Evolutionary conservation across 2,797 vertebrate genomes (phyloP).

Genomic region (Crossoptilon crossoptilon): DNA sequence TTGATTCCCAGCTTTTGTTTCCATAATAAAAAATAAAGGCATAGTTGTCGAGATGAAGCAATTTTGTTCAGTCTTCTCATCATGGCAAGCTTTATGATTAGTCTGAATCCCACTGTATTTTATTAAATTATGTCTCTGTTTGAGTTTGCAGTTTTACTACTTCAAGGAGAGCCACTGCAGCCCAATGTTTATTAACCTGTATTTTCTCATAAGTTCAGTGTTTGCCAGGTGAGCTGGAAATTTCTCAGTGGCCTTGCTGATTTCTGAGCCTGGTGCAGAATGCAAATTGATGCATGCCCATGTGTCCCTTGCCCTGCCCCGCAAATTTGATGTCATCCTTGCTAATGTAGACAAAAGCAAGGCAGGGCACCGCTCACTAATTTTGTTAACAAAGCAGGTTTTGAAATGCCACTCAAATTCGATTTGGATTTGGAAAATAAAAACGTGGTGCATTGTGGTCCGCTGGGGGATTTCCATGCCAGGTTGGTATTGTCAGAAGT

Average conservation of each 20-base stretch:
- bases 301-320: not conserved
- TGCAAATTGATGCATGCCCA: not conserved
- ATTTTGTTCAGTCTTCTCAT: constrained; percentile 44
- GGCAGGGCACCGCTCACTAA: not conserved
- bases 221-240: constrained; percentile 1
- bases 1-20: constrained; percentile 63
- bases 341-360: constrained; percentile 7
- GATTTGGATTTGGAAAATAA: constrained; percentile 60
- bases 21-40: constrained; percentile 52
- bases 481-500: not conserved
- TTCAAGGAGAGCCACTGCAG: constrained; percentile 20
- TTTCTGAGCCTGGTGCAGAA: constrained; percentile 5
- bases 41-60: constrained; percentile 29
- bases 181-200: not conserved
- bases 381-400: constrained; percentile 60
- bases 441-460: not conserved
- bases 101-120: constrained; percentile 35
- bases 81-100: constrained; percentile 35
- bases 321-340: not conserved
- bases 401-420: constrained; percentile 51
- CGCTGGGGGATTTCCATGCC: constrained; percentile 26
- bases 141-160: constrained; percentile 14
- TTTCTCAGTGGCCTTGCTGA: not conserved
- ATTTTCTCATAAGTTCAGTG: not conserved
- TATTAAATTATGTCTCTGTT: constrained; percentile 55